Conservation (phyloP, 2,113 vertebrate genomes). For the Sebastes fasciatus region DNA sequence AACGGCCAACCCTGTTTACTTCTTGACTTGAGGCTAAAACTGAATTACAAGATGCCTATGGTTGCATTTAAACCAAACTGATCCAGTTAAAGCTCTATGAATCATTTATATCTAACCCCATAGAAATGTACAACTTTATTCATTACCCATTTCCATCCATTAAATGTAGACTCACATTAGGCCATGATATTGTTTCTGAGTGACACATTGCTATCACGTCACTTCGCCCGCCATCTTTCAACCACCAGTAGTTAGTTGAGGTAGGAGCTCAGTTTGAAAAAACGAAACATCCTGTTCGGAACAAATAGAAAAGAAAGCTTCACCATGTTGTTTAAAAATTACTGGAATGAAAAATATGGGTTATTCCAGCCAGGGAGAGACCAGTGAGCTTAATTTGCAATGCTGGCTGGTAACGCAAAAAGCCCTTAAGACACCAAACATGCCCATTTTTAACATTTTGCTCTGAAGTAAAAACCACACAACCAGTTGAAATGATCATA, state of each 20-base stretch:
- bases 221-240: not conserved
- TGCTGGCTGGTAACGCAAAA: not conserved
- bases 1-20: not conserved
- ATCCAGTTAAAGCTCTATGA: not conserved
- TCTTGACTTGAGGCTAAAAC: not conserved
- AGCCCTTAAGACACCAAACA: not conserved
- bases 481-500: not conserved
- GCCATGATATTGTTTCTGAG: not conserved
- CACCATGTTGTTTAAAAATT: not conserved
- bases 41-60: not conserved
- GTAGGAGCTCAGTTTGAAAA: not conserved
- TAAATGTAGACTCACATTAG: not conserved
- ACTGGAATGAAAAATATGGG: not conserved
- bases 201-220: too few relatives aligned
- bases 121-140: not conserved
- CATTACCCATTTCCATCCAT: not conserved
- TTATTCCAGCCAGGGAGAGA: not conserved
- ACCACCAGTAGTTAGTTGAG: not conserved
- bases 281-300: not conserved
- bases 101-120: not conserved
- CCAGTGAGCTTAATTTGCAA: not conserved
- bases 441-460: not conserved
- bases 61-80: not conserved
- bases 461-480: not conserved
- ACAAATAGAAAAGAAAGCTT: not conserved